Base-by-base conservation (phyloP, 2,888 invertebrate species). In the Pachymerium ferrugineum region DNA sequence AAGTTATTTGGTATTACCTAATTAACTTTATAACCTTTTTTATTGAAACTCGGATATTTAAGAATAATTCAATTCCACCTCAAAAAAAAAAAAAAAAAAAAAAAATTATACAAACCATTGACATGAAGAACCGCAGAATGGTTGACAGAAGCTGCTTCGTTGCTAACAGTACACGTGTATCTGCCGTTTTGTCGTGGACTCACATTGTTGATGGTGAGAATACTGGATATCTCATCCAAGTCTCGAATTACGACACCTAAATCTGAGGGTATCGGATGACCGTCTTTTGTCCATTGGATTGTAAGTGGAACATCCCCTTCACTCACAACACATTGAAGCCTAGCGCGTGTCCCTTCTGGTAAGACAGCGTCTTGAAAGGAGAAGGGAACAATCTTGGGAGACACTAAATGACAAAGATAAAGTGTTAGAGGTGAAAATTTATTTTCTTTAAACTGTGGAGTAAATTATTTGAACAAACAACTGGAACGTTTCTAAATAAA, bases 41-140 rank as follows among this genome's bases (percentile, higher is more conserved):
- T n/a, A n/a, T n/a, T n/a, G n/a, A n/a, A n/a, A n/a, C n/a, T n/a
- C n/a, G n/a, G n/a, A n/a, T n/a, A n/a, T n/a, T n/a, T n/a, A n/a
- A n/a, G n/a, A n/a, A n/a, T n/a, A n/a, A n/a, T n/a, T n/a, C n/a
- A 47, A 16, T 3, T 22, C 94, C 81, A 95, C 95, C 95, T 78
- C 71, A 74, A 76, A 75, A 42, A 75, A 29, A 73, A 69, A 19
- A 62, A 74, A 75, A 76, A 76, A 70, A 19, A 47, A 19, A 6
- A 19, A 19, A 47, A 19, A 19, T 47, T 19, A 47, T 22, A 74
- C 75, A 47, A 30, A 75, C 75, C 75, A 22, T 75, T 74, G 16
- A 75, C 74, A 28, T 67, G 72, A 1, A 75, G 68, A 14, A 70
- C 31, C 5, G 75, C 75, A 1, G 75, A 75, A 67, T 75, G 75